Percentiles rank a stretch among this genome's conserved stretches.
Conservation (phyloP, 2,113 vertebrate genomes). For the Numenius arquata region DNA sequence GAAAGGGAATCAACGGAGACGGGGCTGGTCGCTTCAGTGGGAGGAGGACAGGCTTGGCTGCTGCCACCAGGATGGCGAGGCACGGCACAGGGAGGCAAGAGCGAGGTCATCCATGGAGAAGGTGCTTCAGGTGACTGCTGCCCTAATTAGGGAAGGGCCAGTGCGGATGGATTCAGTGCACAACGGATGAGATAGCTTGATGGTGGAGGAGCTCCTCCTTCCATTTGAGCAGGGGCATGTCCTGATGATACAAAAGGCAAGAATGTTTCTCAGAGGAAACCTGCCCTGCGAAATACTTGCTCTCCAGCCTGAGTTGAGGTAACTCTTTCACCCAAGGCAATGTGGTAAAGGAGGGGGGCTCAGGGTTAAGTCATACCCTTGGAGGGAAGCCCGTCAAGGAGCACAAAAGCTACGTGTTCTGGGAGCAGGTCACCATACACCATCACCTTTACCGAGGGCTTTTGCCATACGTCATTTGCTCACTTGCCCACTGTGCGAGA, state of each 20-base stretch:
- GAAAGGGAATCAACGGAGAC: fast-evolving
- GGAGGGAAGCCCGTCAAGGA: not conserved
- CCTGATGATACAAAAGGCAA: slow-evolving; percentile 56
- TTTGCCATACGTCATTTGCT: not conserved
- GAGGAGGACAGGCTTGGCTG: fast-evolving
- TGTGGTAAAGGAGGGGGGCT: not conserved
- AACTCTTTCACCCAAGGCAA: not conserved
- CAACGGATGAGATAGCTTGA: not conserved
- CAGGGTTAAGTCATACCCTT: not conserved
- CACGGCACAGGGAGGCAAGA: fast-evolving
- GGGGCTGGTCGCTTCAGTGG: fast-evolving
- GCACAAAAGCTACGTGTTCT: fast-evolving
- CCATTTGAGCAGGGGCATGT: slow-evolving; percentile 45
- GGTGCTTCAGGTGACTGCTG: not conserved
- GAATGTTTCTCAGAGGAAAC: slow-evolving; percentile 48
- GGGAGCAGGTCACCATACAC: not conserved
- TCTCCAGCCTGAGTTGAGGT: not conserved
- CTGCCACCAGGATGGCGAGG: fast-evolving
- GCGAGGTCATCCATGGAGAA: not conserved
- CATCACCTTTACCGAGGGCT: not conserved
- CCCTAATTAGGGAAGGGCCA: slow-evolving; percentile 17
- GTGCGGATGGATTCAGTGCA: not conserved
- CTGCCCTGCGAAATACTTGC: not conserved
- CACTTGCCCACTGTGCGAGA: not conserved
- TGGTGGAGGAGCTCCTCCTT: not conserved